These are phyloP conservation scores for Bubo scandiacus DNA, from an alignment of 2,113 vertebrate genomes.

Conservation along the genomic window DNA sequence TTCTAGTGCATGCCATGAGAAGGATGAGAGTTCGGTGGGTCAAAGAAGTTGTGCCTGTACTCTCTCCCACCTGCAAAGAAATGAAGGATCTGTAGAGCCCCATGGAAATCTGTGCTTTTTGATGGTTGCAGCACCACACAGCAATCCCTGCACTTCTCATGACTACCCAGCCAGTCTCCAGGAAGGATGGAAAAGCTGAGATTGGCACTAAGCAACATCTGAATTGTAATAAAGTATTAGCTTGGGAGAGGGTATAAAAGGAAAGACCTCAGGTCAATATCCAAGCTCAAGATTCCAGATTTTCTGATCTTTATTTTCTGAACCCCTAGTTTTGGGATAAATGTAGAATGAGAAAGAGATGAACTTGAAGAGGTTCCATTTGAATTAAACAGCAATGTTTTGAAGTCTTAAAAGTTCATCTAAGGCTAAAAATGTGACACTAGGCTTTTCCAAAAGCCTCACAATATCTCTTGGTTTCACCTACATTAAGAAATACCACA, in stretches of 20 bases:
- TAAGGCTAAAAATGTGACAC: conserved; percentile 46
- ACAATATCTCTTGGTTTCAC: conserved; percentile 55
- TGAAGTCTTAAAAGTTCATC: conserved; percentile 35
- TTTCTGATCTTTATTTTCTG: background rate
- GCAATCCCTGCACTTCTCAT: background rate
- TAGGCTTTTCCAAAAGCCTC: conserved; percentile 15
- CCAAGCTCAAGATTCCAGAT: background rate
- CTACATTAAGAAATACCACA: conserved; percentile 60
- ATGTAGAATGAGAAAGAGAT: background rate
- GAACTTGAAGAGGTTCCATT: background rate
- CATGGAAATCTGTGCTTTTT: background rate
- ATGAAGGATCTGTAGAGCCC: background rate
- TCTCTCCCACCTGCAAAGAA: background rate
- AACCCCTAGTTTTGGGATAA: background rate
- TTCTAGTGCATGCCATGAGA: background rate
- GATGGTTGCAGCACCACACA: background rate
- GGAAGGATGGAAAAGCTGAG: background rate
- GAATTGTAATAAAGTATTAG: background rate
- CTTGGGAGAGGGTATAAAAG: background rate
- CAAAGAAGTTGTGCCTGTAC: background rate
- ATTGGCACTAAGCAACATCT: background rate
- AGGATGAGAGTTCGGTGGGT: background rate
- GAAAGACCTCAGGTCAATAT: background rate
- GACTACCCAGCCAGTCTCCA: background rate
- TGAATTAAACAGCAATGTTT: background rate